Evolutionary conservation across 2,113 vertebrate genomes (phyloP), one percentile per base, ranked within the genome.

Genomic region (Camelus dromedarius): DNA sequence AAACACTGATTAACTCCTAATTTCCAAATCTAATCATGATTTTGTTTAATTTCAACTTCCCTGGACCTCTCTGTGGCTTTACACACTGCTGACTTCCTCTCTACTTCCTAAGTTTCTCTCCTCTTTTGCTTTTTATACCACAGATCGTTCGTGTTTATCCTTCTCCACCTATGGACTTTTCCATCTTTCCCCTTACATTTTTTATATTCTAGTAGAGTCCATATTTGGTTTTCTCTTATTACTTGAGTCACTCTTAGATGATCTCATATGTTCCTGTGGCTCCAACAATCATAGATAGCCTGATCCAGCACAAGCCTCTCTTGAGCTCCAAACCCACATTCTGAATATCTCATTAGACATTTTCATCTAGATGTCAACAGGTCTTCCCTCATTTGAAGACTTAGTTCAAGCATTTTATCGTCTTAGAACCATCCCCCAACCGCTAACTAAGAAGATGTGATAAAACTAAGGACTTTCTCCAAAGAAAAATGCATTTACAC

Each of bases 1-100:
- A 93, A 81, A 90, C 20, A 73, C 8, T 20, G 52, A 91, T 76
- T 96, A 87, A 75, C 70, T 92, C 46, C 35, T 83, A 46, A 79
- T 46, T 95, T 91, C 16, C 6, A 77, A 92, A 89, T 83, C 42
- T 72, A 91, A 60, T 6, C 77, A n/a, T 86, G 56, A 82, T 35
- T 62, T 24, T 30, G 35, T 38, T 67, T 96, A 35, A 32, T 38
- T 38, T 30, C 62, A 48, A 52, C 58, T 76, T 52, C 64, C 46
- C 42, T 42, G 38, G 38, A 42, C 5, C 38, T 42, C 38, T 48
- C 52, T 66, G 80, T 58, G 73, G 48, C 72, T 90, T 84, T 60
- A 66, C 26, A 66, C 2, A 14, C 8, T 24, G 12, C 38, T 52
- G 84, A 56, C 35, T 32, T 86, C 8, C 6, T n/a, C 24, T 32